Evolutionary conservation across 2,797 vertebrate genomes (phyloP).

Genomic region (Microctenopoma steveboyesi): DNA sequence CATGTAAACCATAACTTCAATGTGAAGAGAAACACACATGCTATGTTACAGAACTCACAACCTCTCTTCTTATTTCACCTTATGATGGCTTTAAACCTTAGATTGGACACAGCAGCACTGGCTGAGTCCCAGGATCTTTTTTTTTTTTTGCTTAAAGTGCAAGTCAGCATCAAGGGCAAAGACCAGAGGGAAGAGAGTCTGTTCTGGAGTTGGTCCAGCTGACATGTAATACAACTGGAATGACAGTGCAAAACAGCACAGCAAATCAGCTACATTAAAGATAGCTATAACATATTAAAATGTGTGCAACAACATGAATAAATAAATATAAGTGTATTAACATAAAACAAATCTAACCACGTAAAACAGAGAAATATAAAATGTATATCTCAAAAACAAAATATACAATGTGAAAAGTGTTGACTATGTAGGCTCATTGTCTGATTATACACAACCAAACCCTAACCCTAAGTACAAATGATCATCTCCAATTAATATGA

Average conservation of each 20-base stretch:
- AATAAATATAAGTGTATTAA: not conserved
- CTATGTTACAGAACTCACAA: constrained; percentile 13
- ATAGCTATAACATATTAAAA: not conserved
- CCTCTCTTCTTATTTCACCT: constrained; percentile 22
- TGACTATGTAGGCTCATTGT: not conserved
- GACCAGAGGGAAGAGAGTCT: constrained; percentile 32
- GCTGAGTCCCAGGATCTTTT: constrained; percentile 33
- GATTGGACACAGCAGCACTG: constrained; percentile 42
- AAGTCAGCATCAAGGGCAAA: constrained; percentile 67
- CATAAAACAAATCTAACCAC: fast-evolving
- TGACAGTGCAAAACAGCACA: constrained; percentile 19
- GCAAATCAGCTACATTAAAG: constrained; percentile 32
- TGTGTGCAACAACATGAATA: not conserved
- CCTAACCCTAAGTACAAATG: no score
- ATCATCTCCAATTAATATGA: not conserved
- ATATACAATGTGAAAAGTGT: fast-evolving
- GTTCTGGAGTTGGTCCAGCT: constrained; percentile 59
- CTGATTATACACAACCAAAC: not conserved
- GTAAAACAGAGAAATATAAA: not conserved
- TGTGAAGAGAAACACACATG: constrained; percentile 44
- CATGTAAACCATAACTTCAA: constrained; percentile 51
- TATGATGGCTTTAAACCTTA: constrained; percentile 25
- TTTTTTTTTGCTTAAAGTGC: constrained; percentile 54
- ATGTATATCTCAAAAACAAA: not conserved
- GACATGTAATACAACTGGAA: constrained; percentile 40